phyloP scores from a whole-genome alignment of 1,140 invertebrate genomes.

The Cyphomyrmex costatus region DNA sequence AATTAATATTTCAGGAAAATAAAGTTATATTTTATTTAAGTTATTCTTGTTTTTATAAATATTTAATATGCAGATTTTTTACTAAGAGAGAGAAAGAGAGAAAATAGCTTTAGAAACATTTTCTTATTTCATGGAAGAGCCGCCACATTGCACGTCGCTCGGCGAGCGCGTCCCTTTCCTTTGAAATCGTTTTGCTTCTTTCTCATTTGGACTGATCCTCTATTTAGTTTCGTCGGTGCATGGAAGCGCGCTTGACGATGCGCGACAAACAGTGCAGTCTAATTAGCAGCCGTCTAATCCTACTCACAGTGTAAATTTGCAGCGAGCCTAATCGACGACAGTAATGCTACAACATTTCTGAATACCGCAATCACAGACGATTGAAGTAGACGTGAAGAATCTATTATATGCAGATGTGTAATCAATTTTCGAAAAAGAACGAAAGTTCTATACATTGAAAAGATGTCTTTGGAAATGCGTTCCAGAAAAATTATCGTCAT shows the following conservation, averaged over 20 bases:
- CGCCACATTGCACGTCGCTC: background rate
- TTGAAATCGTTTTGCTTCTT: slow-evolving; percentile 44
- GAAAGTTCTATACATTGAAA: background rate
- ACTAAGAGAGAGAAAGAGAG: background rate
- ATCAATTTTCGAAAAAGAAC: slow-evolving; percentile 17
- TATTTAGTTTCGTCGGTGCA: slow-evolving; percentile 78
- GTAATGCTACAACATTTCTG: slow-evolving; percentile 65
- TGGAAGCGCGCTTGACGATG: slow-evolving; percentile 67
- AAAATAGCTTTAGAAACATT: background rate
- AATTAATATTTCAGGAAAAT: background rate
- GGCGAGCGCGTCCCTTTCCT: slow-evolving; percentile 3
- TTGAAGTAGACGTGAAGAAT: background rate
- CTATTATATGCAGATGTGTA: background rate
- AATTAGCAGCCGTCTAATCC: slow-evolving; percentile 83
- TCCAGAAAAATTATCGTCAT: background rate
- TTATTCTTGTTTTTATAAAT: background rate
- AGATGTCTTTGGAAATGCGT: background rate
- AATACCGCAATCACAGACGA: slow-evolving; percentile 1
- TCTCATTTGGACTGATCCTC: slow-evolving; percentile 69
- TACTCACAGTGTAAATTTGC: slow-evolving; percentile 76
- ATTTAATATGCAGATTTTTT: background rate
- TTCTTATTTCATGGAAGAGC: background rate
- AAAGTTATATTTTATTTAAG: background rate
- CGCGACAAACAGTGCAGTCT: slow-evolving; percentile 80
- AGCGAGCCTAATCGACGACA: slow-evolving; percentile 78